Conservation (phyloP, 2,797 vertebrate species). For the Gymnocypris eckloni region DNA sequence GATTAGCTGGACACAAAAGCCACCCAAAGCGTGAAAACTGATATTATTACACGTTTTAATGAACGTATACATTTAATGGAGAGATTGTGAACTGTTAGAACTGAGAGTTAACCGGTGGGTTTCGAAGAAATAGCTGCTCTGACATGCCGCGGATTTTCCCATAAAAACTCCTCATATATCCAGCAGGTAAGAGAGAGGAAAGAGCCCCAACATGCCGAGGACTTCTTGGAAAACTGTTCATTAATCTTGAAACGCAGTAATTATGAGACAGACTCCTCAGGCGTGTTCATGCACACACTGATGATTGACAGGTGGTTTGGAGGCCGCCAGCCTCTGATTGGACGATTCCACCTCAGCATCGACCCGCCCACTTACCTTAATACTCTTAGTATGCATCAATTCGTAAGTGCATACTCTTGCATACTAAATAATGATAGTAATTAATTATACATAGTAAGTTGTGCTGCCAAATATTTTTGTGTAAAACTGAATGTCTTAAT, state of each 20-base stretch:
- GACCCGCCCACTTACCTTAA: background rate
- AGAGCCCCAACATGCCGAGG: constrained; percentile 11
- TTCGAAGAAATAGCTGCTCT: background rate
- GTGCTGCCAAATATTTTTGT: background rate
- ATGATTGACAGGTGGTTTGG: background rate
- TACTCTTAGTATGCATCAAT: background rate
- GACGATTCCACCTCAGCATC: background rate
- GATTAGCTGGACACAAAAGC: background rate
- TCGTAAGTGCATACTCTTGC: no score
- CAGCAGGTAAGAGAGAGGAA: background rate
- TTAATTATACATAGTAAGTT: no score
- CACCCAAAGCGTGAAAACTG: background rate
- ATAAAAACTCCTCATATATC: background rate
- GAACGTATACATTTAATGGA: background rate
- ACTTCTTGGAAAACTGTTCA: constrained; percentile 2
- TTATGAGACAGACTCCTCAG: background rate
- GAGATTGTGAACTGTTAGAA: background rate
- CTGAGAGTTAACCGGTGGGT: background rate
- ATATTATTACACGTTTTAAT: background rate
- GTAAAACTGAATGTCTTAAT: no score
- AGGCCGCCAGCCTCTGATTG: background rate
- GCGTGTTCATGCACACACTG: background rate
- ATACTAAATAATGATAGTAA: no score
- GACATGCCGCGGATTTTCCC: background rate
- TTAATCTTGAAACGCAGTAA: background rate